These are phyloP conservation scores for Hippocampus guttulatus DNA, from an alignment of 2,113 vertebrate species.

Conservation along the genomic window DNA sequence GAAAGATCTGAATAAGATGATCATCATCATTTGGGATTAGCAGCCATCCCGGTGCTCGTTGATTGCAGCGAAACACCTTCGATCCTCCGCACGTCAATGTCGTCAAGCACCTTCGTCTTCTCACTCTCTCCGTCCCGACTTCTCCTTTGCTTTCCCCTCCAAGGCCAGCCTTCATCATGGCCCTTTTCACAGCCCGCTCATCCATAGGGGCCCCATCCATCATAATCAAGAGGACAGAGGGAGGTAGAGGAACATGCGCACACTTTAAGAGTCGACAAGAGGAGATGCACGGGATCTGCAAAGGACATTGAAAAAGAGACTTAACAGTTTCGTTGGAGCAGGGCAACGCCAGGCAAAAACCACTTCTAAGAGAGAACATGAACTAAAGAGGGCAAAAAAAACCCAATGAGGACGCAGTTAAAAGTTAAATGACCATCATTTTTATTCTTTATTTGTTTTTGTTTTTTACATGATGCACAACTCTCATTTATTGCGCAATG, in stretches of 20 bases:
- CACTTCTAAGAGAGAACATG: too few species aligned
- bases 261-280: constrained; percentile 26
- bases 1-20: background rate
- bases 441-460: too few species aligned
- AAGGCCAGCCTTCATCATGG: constrained; percentile 66
- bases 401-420: too few species aligned
- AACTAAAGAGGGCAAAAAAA: too few species aligned
- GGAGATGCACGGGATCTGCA: constrained; percentile 16
- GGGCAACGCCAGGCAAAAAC: too few species aligned
- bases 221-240: constrained; percentile 59
- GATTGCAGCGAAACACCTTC: background rate
- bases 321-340: background rate
- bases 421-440: too few species aligned
- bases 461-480: too few species aligned
- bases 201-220: constrained; percentile 69
- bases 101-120: constrained; percentile 15
- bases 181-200: constrained; percentile 58
- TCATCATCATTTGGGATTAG: background rate
- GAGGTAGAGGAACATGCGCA: constrained; percentile 21
- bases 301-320: background rate
- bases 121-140: constrained; percentile 21
- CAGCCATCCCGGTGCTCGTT: too few species aligned
- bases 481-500: too few species aligned
- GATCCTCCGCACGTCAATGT: constrained; percentile 12
- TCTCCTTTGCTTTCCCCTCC: constrained; percentile 38